phyloP scores from a whole-genome alignment of 64 coral and sea anemone genomes.

The Porites lutea region DNA sequence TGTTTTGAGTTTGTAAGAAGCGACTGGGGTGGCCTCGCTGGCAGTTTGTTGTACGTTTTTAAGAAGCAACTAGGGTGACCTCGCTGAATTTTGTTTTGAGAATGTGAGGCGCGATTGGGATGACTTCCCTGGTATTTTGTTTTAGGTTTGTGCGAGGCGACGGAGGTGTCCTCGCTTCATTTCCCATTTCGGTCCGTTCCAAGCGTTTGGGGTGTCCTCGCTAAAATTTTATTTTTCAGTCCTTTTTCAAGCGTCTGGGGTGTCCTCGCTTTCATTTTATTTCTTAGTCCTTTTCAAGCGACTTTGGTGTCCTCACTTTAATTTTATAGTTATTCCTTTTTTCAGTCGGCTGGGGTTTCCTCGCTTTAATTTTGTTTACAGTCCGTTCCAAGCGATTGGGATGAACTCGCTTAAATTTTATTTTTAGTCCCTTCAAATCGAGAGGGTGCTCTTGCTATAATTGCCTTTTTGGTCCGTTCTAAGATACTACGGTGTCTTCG shows the following conservation, averaged over 20 bases:
- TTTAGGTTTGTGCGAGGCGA: neutral
- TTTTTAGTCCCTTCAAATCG: no score
- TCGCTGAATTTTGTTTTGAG: slow-evolving; percentile 5
- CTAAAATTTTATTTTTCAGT: neutral
- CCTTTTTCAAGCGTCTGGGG: neutral
- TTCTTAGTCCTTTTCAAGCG: no score
- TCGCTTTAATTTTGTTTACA: neutral
- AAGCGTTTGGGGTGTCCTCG: neutral
- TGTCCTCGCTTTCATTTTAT: no score
- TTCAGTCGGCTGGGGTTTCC: neutral
- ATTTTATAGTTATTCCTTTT: neutral
- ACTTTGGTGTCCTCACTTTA: neutral
- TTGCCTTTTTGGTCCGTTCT: neutral
- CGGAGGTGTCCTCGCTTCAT: neutral
- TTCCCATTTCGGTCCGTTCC: no score
- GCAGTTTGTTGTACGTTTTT: neutral
- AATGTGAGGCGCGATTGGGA: neutral
- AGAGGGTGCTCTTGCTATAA: neutral
- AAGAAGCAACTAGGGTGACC: neutral
- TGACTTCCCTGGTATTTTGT: neutral
- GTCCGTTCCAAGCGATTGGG: neutral
- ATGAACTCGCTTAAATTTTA: neutral
- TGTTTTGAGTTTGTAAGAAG: no score
- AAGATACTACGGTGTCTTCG: neutral
- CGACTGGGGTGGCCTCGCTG: no score